Percentiles rank a stretch among this genome's conserved stretches.
Conservation (phyloP, 2,797 vertebrate genomes). For the Sebastes paucispinis region DNA sequence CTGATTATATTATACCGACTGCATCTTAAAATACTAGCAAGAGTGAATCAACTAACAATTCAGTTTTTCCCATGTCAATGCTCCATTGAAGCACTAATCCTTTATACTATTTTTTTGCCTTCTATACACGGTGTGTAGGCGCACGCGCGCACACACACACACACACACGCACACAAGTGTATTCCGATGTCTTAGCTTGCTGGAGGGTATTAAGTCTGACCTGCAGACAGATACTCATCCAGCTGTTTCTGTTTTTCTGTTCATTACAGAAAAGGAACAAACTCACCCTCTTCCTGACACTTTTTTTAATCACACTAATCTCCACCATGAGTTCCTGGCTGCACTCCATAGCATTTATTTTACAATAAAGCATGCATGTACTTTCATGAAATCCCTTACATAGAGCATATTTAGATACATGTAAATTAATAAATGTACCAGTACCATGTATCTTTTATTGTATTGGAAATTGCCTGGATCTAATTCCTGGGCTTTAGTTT, state of each 20-base stretch:
- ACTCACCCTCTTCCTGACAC: background rate
- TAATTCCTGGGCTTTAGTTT: background rate
- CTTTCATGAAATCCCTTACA: background rate
- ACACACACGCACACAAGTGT: background rate
- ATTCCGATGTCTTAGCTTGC: conserved; percentile 4
- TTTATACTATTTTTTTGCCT: background rate
- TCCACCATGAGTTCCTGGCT: background rate
- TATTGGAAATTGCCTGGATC: background rate
- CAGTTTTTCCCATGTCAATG: background rate
- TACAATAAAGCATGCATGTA: background rate
- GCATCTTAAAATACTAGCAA: background rate
- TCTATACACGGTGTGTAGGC: background rate
- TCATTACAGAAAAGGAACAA: conserved; percentile 20
- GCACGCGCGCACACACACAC: background rate
- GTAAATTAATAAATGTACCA: background rate
- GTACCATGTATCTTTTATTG: background rate
- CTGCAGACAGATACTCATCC: conserved; percentile 49
- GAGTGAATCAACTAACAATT: background rate
- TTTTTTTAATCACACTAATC: conserved; percentile 10
- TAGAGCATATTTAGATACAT: background rate
- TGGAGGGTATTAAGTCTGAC: conserved; percentile 53
- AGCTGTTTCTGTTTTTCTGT: conserved; percentile 58
- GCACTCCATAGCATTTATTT: background rate
- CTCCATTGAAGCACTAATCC: background rate
- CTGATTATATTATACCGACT: background rate